Conservation (phyloP, 2,888 invertebrate genomes). For the Parnassius glacialis region DNA sequence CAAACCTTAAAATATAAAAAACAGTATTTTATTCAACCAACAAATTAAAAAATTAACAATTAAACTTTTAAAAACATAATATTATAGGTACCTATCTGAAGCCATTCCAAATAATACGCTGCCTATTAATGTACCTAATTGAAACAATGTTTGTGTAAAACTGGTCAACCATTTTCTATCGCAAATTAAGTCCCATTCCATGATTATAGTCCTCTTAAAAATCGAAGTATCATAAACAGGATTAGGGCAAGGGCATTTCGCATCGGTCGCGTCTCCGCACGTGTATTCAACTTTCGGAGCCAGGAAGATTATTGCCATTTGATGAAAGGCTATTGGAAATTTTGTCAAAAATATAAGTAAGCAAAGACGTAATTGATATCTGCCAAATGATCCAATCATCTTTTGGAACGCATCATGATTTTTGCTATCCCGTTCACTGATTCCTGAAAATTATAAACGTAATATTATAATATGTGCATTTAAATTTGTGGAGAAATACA, state of each 20-base stretch:
- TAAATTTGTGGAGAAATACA: not conserved
- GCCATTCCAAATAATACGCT: conserved; percentile 87
- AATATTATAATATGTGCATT: not conserved
- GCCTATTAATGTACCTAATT: conserved; percentile 87
- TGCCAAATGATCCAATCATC: conserved; percentile 74
- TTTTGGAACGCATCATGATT: conserved; percentile 58
- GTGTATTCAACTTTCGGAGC: conserved; percentile 63
- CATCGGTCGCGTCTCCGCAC: conserved; percentile 44
- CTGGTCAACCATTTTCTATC: conserved; percentile 82
- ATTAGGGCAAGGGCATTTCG: conserved; percentile 79
- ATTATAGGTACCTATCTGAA: conserved; percentile 84
- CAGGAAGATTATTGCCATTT: conserved; percentile 76
- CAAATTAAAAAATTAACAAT: not conserved
- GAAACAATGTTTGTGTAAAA: conserved; percentile 87
- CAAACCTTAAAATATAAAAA: conserved; percentile 80
- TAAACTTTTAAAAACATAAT: not conserved
- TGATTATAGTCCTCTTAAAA: conserved; percentile 86
- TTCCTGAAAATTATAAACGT: conserved; percentile 35
- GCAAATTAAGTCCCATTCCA: conserved; percentile 89
- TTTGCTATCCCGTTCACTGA: not conserved
- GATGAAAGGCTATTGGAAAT: conserved; percentile 74
- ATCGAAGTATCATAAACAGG: conserved; percentile 83
- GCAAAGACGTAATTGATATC: conserved; percentile 71
- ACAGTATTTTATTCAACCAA: not conserved
- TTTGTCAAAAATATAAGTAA: conserved; percentile 64